Evolutionary conservation across 2,888 invertebrate species (phyloP).

Genomic region (Drosophila tanythrix): DNA sequence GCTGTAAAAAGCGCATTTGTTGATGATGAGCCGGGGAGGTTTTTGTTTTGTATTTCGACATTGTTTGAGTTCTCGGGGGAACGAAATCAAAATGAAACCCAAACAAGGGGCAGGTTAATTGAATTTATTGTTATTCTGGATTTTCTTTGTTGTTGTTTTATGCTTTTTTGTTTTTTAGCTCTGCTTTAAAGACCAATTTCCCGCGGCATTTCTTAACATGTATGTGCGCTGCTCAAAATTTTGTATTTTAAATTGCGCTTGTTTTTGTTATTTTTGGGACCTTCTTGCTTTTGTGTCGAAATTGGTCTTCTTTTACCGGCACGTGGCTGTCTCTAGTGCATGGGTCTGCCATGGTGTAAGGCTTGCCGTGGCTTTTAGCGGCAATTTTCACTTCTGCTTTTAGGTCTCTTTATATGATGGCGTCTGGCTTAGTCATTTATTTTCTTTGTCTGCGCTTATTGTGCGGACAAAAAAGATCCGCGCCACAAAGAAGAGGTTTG

Average conservation of each 20-base stretch:
- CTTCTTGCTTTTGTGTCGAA: conserved; percentile 35
- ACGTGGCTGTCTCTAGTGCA: conserved; percentile 19
- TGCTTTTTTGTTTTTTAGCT: conserved; percentile 17
- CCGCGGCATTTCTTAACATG: conserved; percentile 39
- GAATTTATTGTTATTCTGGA: conserved; percentile 72
- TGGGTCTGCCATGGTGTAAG: conserved; percentile 1
- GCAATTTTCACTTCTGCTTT: conserved; percentile 32
- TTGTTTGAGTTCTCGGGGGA: not conserved
- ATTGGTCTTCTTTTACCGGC: conserved; percentile 46
- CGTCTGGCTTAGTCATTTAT: conserved; percentile 37
- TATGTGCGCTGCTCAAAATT: conserved; percentile 32
- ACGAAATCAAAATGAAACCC: conserved; percentile 54
- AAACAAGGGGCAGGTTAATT: conserved; percentile 68
- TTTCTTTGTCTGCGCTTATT: conserved; percentile 53
- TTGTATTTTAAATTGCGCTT: conserved; percentile 56
- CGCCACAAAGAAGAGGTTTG: conserved; percentile 27
- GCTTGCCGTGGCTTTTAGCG: conserved; percentile 28
- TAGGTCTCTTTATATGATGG: not conserved
- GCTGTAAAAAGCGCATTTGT: conserved; percentile 46
- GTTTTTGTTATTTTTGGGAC: conserved; percentile 31
- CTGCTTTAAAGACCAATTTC: conserved; percentile 34
- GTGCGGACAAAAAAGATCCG: conserved; percentile 5
- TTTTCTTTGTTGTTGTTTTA: conserved; percentile 19
- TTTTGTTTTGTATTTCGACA: conserved; percentile 21
- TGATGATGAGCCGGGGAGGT: conserved; percentile 17